Evolutionary conservation across 2,797 vertebrate genomes (phyloP).

Genomic region (Dromococcyx pavoninus): DNA sequence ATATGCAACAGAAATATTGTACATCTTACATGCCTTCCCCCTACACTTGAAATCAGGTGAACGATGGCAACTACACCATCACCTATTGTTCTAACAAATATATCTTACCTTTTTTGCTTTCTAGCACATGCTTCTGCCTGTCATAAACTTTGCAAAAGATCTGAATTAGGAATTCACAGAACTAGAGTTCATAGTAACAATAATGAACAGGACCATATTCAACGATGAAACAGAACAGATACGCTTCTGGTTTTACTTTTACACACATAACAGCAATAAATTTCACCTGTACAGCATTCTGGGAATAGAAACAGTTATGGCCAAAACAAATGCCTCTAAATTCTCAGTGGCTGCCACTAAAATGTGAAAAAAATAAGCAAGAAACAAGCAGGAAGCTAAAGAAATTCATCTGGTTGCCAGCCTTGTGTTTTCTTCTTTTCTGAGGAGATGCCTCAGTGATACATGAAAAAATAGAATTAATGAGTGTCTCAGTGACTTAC

Average conservation of each 20-base stretch:
- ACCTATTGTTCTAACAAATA: not conserved
- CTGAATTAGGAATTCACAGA: not conserved
- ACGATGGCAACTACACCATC: not conserved
- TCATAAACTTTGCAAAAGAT: not conserved
- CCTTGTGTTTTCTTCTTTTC: not conserved
- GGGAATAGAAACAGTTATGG: not conserved
- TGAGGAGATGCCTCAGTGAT: not conserved
- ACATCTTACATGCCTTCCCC: not conserved
- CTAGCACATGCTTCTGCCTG: not conserved
- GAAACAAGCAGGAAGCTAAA: not conserved
- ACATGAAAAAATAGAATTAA: not conserved
- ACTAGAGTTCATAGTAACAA: not conserved
- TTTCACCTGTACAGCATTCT: not conserved
- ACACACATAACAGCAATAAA: not conserved
- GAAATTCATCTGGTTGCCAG: not conserved
- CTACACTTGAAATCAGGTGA: not conserved
- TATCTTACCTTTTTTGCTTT: not conserved
- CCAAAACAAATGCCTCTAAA: not conserved
- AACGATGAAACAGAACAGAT: not conserved
- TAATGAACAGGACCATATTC: not conserved
- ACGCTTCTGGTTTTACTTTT: not conserved
- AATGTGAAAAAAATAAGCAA: not conserved
- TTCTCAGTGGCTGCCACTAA: not conserved
- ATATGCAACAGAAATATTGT: not conserved
- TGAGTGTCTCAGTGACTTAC: not conserved